These are phyloP conservation scores for Stratiomys singularior DNA, from an alignment of 2,888 invertebrate species.

Conservation along the genomic window DNA sequence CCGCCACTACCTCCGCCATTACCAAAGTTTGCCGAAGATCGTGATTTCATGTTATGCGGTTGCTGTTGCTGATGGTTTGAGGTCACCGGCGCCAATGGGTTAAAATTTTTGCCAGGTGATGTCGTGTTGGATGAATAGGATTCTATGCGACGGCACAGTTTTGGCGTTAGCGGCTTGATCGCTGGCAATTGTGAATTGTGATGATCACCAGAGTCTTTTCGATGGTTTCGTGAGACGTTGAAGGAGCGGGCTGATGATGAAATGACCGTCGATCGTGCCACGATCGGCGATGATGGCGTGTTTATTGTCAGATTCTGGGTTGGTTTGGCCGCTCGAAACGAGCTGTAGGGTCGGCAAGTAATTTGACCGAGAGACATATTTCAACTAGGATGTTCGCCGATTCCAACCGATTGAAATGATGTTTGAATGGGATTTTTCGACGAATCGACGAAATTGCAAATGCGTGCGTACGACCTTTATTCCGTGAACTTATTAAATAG, in stretches of 20 bases:
- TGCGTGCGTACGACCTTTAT: neutral
- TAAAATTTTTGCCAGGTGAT: conserved; percentile 4
- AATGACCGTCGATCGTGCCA: conserved; percentile 52
- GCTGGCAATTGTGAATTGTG: conserved; percentile 37
- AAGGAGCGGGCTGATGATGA: conserved; percentile 54
- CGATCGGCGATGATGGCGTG: conserved; percentile 44
- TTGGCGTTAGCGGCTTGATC: conserved; percentile 63
- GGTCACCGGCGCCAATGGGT: conserved; percentile 11
- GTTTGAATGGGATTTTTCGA: conserved; percentile 21
- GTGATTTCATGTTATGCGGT: neutral
- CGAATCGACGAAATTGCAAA: neutral
- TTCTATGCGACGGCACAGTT: conserved; percentile 63
- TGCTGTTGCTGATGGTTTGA: conserved; percentile 48
- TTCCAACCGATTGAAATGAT: neutral
- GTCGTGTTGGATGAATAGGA: conserved; percentile 52
- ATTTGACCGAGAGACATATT: conserved; percentile 64
- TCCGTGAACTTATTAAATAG: conserved; percentile 24
- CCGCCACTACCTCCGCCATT: conserved; percentile 28
- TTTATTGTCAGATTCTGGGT: conserved; percentile 41
- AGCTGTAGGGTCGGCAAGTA: conserved; percentile 64
- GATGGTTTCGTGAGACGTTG: conserved; percentile 55
- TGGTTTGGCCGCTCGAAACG: conserved; percentile 59
- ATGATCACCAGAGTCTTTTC: conserved; percentile 12
- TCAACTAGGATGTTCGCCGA: conserved; percentile 44
- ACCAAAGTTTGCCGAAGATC: conserved; percentile 35